Evolutionary conservation across 2,113 vertebrate species (phyloP).

Genomic region (Zapornia atra): DNA sequence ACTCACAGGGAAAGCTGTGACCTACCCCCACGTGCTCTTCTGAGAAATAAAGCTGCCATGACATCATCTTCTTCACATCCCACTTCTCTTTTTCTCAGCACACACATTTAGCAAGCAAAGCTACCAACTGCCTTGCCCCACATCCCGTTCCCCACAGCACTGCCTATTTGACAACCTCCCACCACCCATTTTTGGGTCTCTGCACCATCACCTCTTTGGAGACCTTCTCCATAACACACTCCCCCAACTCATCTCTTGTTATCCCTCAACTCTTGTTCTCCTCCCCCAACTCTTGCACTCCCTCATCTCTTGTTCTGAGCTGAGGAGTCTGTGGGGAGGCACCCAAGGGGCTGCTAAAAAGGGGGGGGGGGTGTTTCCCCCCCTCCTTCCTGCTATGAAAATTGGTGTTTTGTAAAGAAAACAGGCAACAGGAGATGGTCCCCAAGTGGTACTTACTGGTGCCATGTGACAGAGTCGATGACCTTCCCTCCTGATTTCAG

Average conservation of each 20-base stretch:
- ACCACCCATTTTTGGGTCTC: rapidly evolving
- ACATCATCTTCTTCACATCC: not conserved
- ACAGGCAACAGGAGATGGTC: not conserved
- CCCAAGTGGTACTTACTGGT: constrained; percentile 89
- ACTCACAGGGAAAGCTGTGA: not conserved
- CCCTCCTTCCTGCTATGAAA: not conserved
- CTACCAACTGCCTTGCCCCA: rapidly evolving
- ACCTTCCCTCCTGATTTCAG: constrained; percentile 82
- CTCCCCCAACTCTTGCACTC: rapidly evolving
- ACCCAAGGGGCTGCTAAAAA: rapidly evolving
- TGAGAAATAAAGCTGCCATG: not conserved
- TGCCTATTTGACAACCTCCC: rapidly evolving
- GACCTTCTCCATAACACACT: rapidly evolving
- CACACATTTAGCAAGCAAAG: not conserved
- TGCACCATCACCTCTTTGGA: not conserved
- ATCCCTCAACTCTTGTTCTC: not conserved
- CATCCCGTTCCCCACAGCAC: rapidly evolving
- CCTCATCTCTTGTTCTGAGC: not conserved
- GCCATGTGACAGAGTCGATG: constrained; percentile 90
- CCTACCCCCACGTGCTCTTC: rapidly evolving
- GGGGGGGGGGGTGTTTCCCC: not conserved
- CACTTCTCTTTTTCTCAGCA: not conserved
- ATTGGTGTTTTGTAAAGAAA: not conserved
- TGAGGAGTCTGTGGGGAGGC: not conserved
- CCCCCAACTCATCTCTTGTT: not conserved